Evolutionary conservation across 2,888 invertebrate species (phyloP), one percentile per base, ranked within the genome.

Genomic region (Zootermopsis nevadensis): DNA sequence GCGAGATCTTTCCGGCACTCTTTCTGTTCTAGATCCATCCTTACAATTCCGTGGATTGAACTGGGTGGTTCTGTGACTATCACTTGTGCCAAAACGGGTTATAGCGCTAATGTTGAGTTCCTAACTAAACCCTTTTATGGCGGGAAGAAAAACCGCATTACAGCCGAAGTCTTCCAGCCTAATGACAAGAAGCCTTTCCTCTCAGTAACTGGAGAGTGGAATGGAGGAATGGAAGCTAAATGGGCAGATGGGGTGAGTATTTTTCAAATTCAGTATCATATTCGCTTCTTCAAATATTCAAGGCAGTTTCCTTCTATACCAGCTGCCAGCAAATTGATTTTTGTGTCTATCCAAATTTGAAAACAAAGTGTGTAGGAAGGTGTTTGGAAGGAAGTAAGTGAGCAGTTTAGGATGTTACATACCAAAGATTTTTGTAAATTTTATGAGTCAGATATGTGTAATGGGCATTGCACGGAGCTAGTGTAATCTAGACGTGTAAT

Each of bases 11-110:
- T 4, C 4, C 19, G 48, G 48, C 48, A 12, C 15, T 48, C 15
- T 83, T 80, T 10, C n/a, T 76, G n/a, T 85, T 85, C 86, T 88
- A 95, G 98, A 89, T 99, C 98, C 80, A 99, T 99, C 88, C 91
- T 99, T 88, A 98, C 98, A 66, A 96, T 99, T 82, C 99, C 99
- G 1, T 99, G 99, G 99, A 97, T 99, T 88, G 99, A 99, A 89
- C 91, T 99, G 33, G 99, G 99, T 82, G 99, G 99, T 24, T 94
- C 95, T 1, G 96, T 98, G 1, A 94, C 93, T 82, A 96, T 99
- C 85, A 94, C 93, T 82, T 99, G 99, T 90, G 94, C 94, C 15
- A 97, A 99, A 90, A 98, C 98, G 0, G 99, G 98, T 12, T 99
- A 97, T 89, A 94, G 93, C 88, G 97, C 98, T 27, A 95, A 94